Evolutionary conservation across 2,888 invertebrate species (phyloP).

Genomic region (Heliconius erato): DNA sequence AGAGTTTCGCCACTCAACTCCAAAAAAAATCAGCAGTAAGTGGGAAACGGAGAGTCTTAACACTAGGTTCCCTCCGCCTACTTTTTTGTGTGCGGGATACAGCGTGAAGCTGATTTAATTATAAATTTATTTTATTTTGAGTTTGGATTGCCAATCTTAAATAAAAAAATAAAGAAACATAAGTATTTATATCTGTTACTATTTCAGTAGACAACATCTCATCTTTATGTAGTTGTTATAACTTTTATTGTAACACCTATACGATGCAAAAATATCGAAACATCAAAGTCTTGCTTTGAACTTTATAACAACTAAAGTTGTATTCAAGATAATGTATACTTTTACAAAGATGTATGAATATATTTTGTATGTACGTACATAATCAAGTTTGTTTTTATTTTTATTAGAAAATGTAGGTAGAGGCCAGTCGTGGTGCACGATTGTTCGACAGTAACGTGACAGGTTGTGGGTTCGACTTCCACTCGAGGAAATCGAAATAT

Average conservation of each 20-base stretch:
- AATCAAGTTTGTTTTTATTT: not conserved
- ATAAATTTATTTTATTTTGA: not conserved
- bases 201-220: not conserved
- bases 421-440: not conserved
- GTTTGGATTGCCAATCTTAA: not conserved
- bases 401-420: not conserved
- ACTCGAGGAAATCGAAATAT: not conserved
- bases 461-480: constrained; percentile 1
- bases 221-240: no score
- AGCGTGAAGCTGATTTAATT: no score
- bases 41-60: no score
- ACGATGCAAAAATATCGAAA: not conserved
- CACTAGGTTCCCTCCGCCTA: no score
- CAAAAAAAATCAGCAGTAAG: no score
- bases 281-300: not conserved
- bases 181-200: not conserved
- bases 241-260: not conserved
- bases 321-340: not conserved
- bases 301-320: not conserved
- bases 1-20: no score
- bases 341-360: not conserved
- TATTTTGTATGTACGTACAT: not conserved
- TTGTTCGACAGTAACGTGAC: not conserved
- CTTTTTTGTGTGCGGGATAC: no score
- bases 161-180: not conserved